Evolutionary conservation across 2,797 vertebrate genomes (phyloP).

Genomic region (Tenualosa thibaudeaui): DNA sequence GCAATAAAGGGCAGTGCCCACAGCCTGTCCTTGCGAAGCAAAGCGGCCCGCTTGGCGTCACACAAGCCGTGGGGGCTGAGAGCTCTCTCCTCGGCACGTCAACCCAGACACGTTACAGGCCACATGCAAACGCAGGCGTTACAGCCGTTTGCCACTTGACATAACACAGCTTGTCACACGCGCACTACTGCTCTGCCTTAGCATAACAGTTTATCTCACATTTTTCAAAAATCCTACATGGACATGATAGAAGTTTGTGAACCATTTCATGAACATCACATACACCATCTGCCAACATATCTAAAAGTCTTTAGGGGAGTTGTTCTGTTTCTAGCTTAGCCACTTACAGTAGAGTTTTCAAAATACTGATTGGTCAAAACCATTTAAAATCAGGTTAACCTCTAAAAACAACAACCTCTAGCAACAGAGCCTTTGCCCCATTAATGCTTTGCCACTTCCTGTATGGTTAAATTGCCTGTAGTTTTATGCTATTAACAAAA

Average conservation of each 20-base stretch:
- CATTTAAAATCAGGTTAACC: too few species aligned
- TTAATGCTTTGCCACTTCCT: too few species aligned
- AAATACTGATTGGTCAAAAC: too few species aligned
- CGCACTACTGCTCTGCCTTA: neutral
- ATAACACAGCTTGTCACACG: conserved; percentile 8
- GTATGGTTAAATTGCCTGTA: too few species aligned
- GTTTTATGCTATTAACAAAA: too few species aligned
- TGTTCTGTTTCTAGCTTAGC: too few species aligned
- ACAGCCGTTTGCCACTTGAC: neutral
- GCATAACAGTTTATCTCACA: neutral
- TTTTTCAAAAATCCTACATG: neutral
- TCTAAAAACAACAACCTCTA: too few species aligned
- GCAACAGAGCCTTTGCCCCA: too few species aligned
- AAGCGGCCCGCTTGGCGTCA: neutral
- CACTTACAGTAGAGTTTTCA: neutral
- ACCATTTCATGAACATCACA: neutral
- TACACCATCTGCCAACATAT: neutral
- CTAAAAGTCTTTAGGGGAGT: too few species aligned
- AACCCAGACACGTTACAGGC: neutral
- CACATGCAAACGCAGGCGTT: too few species aligned
- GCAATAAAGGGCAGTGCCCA: neutral
- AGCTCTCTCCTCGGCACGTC: neutral
- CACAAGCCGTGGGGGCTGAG: neutral
- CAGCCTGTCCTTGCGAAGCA: neutral
- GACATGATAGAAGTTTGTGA: neutral